Conservation (phyloP, 37 sponge, comb jelly and placozoan genomes). For the Diacarnus erythraeanus region DNA sequence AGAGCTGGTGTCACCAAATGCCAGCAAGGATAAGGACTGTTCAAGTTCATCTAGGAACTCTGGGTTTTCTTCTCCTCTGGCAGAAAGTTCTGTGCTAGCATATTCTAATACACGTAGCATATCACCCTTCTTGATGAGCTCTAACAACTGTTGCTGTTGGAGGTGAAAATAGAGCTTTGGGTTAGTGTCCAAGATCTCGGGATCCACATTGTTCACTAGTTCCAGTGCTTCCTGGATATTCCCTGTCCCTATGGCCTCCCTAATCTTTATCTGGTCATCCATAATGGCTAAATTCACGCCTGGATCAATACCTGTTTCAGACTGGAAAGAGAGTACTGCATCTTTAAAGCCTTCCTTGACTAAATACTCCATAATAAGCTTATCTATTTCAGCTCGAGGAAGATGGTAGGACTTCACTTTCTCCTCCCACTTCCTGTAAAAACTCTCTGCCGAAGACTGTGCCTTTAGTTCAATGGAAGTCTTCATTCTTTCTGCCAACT, state of each 20-base stretch:
- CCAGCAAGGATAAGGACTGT: slow-evolving; percentile 78
- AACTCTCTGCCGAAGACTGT: slow-evolving; percentile 1
- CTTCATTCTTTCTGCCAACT: background rate
- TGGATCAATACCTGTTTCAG: slow-evolving; percentile 54
- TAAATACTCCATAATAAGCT: slow-evolving; percentile 87
- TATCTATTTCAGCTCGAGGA: slow-evolving; percentile 65
- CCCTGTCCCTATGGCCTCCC: slow-evolving; percentile 71
- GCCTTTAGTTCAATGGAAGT: slow-evolving; percentile 1
- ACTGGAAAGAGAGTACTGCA: slow-evolving; percentile 72
- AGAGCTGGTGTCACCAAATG: slow-evolving; percentile 62
- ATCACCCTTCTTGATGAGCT: slow-evolving; percentile 69
- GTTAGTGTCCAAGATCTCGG: slow-evolving; percentile 85
- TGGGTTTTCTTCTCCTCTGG: slow-evolving; percentile 86
- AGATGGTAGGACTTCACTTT: slow-evolving; percentile 57
- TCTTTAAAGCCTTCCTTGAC: slow-evolving; percentile 94
- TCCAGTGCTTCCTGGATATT: slow-evolving; percentile 81
- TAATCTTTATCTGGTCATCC: slow-evolving; percentile 79
- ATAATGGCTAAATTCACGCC: slow-evolving; percentile 56
- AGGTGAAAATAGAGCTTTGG: slow-evolving; percentile 83
- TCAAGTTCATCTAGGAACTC: slow-evolving; percentile 85
- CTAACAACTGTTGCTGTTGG: slow-evolving; percentile 88
- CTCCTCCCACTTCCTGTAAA: slow-evolving; percentile 63
- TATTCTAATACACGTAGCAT: slow-evolving; percentile 74
- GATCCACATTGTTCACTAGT: slow-evolving; percentile 84
- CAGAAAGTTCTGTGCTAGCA: slow-evolving; percentile 84